Conservation (phyloP, 2,888 invertebrate genomes). For the Sminthurinus aureus region DNA sequence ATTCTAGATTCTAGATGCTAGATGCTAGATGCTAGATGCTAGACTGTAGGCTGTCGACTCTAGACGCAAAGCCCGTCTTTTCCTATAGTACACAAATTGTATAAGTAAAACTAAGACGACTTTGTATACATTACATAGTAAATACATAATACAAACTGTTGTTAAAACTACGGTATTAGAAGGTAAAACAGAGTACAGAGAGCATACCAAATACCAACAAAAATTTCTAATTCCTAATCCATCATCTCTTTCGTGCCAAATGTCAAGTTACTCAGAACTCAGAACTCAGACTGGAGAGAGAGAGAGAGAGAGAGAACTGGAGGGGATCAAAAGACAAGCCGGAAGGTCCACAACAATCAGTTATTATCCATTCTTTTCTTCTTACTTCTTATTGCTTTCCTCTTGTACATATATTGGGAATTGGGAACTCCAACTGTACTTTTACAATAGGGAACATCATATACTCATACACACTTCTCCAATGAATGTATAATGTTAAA, state of each 20-base stretch:
- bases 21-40: too few relatives aligned
- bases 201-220: neutral
- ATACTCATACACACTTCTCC: neutral
- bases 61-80: neutral
- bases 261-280: conserved; percentile 41
- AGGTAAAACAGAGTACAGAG: neutral
- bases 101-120: neutral
- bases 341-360: conserved; percentile 18
- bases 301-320: conserved; percentile 11
- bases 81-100: neutral
- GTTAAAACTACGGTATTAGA: neutral
- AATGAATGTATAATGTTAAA: neutral
- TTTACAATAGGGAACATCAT: neutral
- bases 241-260: conserved; percentile 51
- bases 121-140: neutral
- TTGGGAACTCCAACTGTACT: conserved; percentile 7
- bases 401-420: neutral
- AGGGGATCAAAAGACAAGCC: conserved; percentile 2
- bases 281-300: neutral
- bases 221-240: conserved; percentile 43
- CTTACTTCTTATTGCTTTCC: neutral
- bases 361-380: neutral
- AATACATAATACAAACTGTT: neutral
- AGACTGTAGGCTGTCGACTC: neutral
- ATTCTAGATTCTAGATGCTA: too few relatives aligned